These are phyloP conservation scores for Horisme vitalbata DNA, from an alignment of 2,888 invertebrate genomes.

Conservation along the genomic window DNA sequence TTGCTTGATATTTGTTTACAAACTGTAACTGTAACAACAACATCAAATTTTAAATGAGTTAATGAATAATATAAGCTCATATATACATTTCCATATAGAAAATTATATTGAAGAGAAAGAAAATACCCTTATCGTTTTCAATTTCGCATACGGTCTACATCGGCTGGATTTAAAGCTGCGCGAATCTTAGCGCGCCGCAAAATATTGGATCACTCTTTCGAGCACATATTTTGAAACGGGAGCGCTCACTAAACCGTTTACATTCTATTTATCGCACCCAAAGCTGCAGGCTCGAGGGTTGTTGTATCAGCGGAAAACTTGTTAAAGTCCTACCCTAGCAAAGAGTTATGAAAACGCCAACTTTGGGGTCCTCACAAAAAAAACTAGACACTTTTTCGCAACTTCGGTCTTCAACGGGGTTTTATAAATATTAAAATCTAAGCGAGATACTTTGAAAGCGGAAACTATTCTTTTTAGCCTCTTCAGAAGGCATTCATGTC, in stretches of 20 bases:
- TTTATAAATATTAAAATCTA: constrained; percentile 73
- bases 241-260: constrained; percentile 46
- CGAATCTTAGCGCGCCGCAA: constrained; percentile 35
- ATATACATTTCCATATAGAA: no score
- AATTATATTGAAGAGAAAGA: no score
- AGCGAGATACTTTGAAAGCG: constrained; percentile 57
- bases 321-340: constrained; percentile 66
- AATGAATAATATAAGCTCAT: no score
- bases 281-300: constrained; percentile 38
- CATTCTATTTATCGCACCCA: constrained; percentile 45
- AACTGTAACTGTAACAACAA: no score
- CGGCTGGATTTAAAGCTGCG: constrained; percentile 33
- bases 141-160: constrained; percentile 17
- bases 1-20: no score
- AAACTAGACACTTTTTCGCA: constrained; percentile 59
- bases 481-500: constrained; percentile 54
- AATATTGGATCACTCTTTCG: constrained; percentile 36
- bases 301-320: constrained; percentile 71
- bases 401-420: constrained; percentile 65
- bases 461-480: constrained; percentile 58
- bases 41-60: no score
- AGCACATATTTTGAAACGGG: constrained; percentile 37
- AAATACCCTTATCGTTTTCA: constrained; percentile 3
- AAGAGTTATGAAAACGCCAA: constrained; percentile 77
- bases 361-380: constrained; percentile 67